Conservation (phyloP, 1,140 invertebrate species). For the Drosophila equinoxialis region DNA sequence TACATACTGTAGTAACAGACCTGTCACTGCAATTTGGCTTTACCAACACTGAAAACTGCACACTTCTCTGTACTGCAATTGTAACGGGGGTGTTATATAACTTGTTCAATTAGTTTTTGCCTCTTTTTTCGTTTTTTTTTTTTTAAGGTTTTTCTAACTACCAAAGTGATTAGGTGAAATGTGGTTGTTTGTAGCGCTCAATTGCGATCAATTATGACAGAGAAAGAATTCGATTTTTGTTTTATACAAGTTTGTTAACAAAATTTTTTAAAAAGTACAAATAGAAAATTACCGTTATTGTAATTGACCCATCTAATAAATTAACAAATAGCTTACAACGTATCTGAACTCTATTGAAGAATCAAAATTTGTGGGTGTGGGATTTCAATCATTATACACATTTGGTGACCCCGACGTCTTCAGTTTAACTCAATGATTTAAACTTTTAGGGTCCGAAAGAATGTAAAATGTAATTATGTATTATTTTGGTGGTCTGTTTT, state of each 20-base stretch:
- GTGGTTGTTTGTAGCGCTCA: constrained; percentile 1
- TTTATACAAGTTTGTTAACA: background rate
- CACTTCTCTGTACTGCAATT: constrained; percentile 72
- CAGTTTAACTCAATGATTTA: too few relatives aligned
- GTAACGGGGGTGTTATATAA: constrained; percentile 51
- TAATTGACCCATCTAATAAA: background rate
- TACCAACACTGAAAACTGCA: constrained; percentile 62
- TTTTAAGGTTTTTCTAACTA: constrained; percentile 16
- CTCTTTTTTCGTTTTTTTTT: constrained; percentile 29
- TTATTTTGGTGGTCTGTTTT: too few relatives aligned
- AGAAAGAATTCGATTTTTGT: background rate
- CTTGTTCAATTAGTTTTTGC: constrained; percentile 43
- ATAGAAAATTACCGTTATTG: background rate
- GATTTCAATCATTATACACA: too few relatives aligned
- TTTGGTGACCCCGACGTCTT: too few relatives aligned
- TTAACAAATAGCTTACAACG: too few relatives aligned
- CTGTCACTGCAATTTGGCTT: constrained; percentile 54
- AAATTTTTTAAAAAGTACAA: background rate
- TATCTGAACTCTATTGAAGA: too few relatives aligned
- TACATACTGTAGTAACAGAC: constrained; percentile 72
- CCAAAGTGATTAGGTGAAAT: background rate
- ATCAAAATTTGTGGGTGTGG: too few relatives aligned
- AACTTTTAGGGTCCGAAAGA: too few relatives aligned
- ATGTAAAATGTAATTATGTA: too few relatives aligned
- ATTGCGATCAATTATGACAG: background rate